A percentile compares a stretch with the other conserved stretches of the same genome.
Evolutionary conservation across 2,113 vertebrate genomes (phyloP).

Genomic region (Bujurquina vittata): DNA sequence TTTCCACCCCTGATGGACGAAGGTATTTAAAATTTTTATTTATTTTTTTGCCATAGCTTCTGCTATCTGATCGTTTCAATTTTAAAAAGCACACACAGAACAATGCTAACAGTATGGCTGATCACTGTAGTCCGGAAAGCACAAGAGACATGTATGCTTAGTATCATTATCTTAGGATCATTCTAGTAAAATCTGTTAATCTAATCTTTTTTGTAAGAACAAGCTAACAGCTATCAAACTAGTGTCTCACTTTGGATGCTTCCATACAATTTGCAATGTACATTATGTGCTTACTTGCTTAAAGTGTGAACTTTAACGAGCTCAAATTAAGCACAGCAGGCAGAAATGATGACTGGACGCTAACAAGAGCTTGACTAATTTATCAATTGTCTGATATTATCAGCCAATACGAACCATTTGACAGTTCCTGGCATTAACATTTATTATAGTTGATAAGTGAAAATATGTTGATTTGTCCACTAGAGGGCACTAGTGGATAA

Average conservation of each 20-base stretch:
- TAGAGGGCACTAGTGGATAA: background rate
- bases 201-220: background rate
- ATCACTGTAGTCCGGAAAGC: background rate
- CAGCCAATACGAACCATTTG: background rate
- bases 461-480: background rate
- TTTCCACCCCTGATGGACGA: background rate
- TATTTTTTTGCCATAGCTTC: background rate
- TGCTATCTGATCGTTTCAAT: background rate
- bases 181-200: too few species aligned
- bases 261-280: background rate
- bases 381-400: background rate
- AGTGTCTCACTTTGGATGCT: background rate
- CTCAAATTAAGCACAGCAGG: background rate
- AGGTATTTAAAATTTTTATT: background rate
- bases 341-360: background rate
- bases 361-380: background rate
- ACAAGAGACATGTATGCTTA: background rate
- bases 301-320: background rate
- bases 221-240: background rate
- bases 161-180: background rate
- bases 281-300: background rate
- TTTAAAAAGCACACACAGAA: constrained; percentile 2
- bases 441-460: background rate
- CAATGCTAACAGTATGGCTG: background rate
- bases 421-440: background rate